phyloP scores from a whole-genome alignment of 2,797 vertebrate genomes.

The Gambelia wislizenii region DNA sequence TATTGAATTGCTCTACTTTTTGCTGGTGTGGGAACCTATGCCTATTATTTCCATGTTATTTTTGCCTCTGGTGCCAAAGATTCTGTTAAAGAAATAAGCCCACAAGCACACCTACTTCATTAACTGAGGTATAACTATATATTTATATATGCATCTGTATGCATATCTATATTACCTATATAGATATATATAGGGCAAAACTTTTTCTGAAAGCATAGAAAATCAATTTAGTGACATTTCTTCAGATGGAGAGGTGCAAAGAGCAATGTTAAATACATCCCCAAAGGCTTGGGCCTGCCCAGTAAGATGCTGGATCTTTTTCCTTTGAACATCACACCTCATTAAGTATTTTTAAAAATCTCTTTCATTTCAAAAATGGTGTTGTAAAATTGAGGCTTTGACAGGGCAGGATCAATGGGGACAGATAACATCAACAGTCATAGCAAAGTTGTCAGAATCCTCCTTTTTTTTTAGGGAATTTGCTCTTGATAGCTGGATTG shows the following conservation, averaged over 20 bases:
- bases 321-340: background rate
- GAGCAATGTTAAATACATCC: background rate
- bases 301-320: too few species aligned
- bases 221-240: conserved; percentile 42
- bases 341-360: background rate
- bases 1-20: too few species aligned
- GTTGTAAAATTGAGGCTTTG: background rate
- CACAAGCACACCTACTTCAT: too few species aligned
- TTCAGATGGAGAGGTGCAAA: background rate
- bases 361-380: background rate
- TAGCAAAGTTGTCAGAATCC: background rate
- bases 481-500: background rate
- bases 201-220: conserved; percentile 62
- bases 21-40: too few species aligned
- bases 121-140: too few species aligned
- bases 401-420: background rate
- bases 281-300: background rate
- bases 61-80: too few species aligned
- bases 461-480: background rate
- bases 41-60: too few species aligned
- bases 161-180: too few species aligned
- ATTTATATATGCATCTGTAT: too few species aligned
- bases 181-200: background rate
- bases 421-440: too few species aligned
- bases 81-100: too few species aligned